Evolutionary conservation across 2,113 vertebrate genomes (phyloP), one percentile per base, ranked within the genome.

Genomic region (Hippocampus mohnikei): DNA sequence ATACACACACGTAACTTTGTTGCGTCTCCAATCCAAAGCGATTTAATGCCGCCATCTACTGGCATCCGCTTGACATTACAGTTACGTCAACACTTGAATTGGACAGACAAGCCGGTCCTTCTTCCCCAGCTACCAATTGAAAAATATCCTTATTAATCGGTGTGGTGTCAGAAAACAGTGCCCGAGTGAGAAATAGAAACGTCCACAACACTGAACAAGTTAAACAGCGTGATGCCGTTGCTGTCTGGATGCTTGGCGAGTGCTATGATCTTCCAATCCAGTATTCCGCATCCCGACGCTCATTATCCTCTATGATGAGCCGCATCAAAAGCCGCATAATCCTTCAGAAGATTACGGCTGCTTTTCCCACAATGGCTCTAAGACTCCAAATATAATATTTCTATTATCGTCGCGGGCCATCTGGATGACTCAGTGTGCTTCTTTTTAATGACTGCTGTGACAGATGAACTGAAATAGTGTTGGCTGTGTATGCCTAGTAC

Each of bases 301-400:
- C 69, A 85, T 87, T 86, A 90, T 88, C 79, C 82, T 70, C 77
- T 66, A 66, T 73, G 82, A 89, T 90, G 87, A 87, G 81, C 82
- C 85, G 75, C 80, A 84, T 87, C 86, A 79, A 72, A 76, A 72
- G 80, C 79, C 70, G 77, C 70, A 75, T 89, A 88, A 91, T 90
- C 87, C 81, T 88, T 87, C 75, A 81, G 73, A 71, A 81, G 82
- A 90, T 89, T 88, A 88, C 81, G 75, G 81, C 78, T 82, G 81
- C 81, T 80, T 82, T 86, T 84, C 85, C 87, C 85, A 76, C 80
- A 66, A 86, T 50, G 40, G 79, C 80, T 88, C 81, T 83, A 84
- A 85, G 42, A 76, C 80, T 88, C 80, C 81, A 85, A 85, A 88
- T 75, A 83, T 79, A 84, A 86, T 85, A 82, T 87, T 88, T 87